These are phyloP conservation scores for Anthoscopus minutus DNA, from an alignment of 2,113 vertebrate species.

Conservation along the genomic window DNA sequence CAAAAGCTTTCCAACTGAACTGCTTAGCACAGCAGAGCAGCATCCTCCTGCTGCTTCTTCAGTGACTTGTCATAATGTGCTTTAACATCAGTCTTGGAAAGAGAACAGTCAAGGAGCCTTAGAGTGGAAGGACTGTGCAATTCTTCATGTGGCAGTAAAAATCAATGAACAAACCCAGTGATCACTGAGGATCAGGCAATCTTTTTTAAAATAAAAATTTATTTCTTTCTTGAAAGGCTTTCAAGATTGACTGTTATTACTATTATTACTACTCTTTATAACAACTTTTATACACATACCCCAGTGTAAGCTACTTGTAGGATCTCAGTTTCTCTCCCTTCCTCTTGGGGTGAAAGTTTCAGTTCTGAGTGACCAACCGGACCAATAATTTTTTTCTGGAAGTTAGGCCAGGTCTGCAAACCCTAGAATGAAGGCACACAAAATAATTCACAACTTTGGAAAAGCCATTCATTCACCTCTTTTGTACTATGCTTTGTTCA, in stretches of 20 bases:
- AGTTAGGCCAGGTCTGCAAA: background rate
- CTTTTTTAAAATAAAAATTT: background rate
- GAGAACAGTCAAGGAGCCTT: background rate
- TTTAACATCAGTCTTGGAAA: background rate
- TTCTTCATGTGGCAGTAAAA: background rate
- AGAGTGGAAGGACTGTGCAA: background rate
- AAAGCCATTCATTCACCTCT: background rate
- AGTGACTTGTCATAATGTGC: background rate
- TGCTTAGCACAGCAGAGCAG: background rate
- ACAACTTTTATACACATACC: background rate
- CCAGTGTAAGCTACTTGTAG: background rate
- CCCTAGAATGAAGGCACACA: background rate
- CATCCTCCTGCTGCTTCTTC: background rate
- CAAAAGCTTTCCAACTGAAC: background rate
- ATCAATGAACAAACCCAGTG: background rate
- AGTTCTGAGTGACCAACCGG: background rate
- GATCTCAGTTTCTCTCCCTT: background rate
- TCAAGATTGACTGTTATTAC: background rate
- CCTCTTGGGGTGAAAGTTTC: background rate
- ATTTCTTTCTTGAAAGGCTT: background rate
- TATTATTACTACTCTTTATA: background rate
- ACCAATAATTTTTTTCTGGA: background rate
- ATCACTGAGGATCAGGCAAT: background rate
- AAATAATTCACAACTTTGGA: background rate
- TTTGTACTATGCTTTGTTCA: background rate